These are phyloP conservation scores for Catajapyx aquilonaris DNA, from an alignment of 1,140 invertebrate genomes.

Conservation along the genomic window DNA sequence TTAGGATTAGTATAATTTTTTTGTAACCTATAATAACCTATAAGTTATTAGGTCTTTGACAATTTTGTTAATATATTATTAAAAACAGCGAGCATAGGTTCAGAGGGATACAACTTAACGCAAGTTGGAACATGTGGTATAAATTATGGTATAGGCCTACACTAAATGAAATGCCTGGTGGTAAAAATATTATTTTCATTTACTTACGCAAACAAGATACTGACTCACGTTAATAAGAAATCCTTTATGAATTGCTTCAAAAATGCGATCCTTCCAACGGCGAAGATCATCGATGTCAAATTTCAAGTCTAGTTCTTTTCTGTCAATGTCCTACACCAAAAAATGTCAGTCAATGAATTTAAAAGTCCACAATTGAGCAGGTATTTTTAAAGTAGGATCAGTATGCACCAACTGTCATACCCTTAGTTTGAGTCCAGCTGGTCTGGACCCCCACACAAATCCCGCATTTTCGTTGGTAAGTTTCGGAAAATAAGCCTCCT, in stretches of 20 bases:
- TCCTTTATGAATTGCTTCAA: conserved; percentile 20
- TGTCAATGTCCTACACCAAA: conserved; percentile 10
- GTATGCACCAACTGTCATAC: conserved; percentile 5
- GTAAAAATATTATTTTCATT: too few species aligned
- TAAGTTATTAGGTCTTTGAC: too few species aligned
- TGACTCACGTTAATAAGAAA: conserved; percentile 13
- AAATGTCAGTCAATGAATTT: conserved; percentile 1
- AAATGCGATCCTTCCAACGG: conserved; percentile 18
- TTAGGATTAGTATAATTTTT: too few species aligned
- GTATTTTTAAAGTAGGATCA: conserved; percentile 2
- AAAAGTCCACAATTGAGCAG: conserved; percentile 1
- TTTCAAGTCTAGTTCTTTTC: conserved; percentile 10
- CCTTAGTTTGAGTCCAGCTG: conserved; percentile 8
- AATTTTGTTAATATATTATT: too few species aligned
- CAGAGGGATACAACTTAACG: too few species aligned
- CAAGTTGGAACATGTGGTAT: too few species aligned
- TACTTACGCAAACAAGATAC: too few species aligned
- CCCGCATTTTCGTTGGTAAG: conserved; percentile 10
- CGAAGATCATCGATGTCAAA: conserved; percentile 15
- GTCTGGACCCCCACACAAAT: conserved; percentile 9
- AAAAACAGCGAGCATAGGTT: too few species aligned
- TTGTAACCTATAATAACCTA: too few species aligned
- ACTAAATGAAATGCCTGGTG: too few species aligned
- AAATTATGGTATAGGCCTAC: too few species aligned
- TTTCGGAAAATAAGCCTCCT: conserved; percentile 15